A percentile compares a stretch with the other conserved stretches of the same genome.
Evolutionary conservation across 1,140 invertebrate species (phyloP).

Genomic region (Conus betulinus): DNA sequence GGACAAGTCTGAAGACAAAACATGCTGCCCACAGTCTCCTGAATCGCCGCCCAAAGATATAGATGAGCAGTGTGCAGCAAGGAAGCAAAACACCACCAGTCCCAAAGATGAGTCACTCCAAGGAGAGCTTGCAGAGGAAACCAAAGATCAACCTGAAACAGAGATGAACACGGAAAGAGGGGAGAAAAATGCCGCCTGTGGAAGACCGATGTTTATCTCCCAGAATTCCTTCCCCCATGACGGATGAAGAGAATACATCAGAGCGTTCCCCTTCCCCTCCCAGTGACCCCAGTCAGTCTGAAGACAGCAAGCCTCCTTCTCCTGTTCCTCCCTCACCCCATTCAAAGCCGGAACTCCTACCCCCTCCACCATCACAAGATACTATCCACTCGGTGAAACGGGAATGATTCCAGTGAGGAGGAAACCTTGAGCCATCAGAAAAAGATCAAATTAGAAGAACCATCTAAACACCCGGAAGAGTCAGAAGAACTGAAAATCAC

Average conservation of each 20-base stretch:
- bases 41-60: not conserved
- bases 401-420: not conserved
- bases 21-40: not conserved
- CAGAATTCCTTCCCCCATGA: constrained; percentile 1
- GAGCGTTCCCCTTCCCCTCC: constrained; percentile 14
- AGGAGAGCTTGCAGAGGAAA: not conserved
- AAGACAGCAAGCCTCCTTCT: constrained; percentile 21
- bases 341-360: not conserved
- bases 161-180: not conserved
- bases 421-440: not conserved
- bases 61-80: not conserved
- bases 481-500: not conserved
- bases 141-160: not conserved
- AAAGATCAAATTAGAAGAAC: constrained; percentile 20
- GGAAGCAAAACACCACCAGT: not conserved
- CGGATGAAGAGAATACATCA: constrained; percentile 25
- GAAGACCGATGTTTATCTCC: not conserved
- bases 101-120: not conserved
- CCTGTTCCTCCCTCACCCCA: not conserved
- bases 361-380: not conserved
- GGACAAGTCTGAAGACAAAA: not conserved
- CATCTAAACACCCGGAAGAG: not conserved
- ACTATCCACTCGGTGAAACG: not conserved
- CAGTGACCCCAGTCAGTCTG: constrained; percentile 20
- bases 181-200: not conserved